A percentile compares a stretch with the other conserved stretches of the same genome.
Conservation (phyloP, 2,113 vertebrate genomes). For the Leptodactylus fuscus region DNA sequence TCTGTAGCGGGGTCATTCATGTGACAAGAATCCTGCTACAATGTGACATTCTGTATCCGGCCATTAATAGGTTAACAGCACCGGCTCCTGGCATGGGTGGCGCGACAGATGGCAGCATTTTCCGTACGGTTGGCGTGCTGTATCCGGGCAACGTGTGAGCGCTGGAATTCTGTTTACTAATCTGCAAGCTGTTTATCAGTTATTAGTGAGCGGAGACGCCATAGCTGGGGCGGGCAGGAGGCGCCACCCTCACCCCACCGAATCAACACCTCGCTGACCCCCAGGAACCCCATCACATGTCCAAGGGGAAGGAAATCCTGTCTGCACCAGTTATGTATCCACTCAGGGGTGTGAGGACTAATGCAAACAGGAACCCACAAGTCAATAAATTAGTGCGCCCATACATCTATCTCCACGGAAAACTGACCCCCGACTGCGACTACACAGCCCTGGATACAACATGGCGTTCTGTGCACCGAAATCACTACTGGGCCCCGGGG, state of each 20-base stretch:
- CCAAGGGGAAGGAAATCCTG: neutral
- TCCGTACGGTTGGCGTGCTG: neutral
- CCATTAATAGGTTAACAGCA: neutral
- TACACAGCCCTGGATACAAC: too few species aligned
- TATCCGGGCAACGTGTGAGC: conserved; percentile 11
- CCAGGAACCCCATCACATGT: neutral
- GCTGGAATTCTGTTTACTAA: conserved; percentile 46
- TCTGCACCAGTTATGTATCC: too few species aligned
- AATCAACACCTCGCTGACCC: neutral
- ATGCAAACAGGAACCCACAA: too few species aligned
- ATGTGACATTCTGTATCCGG: neutral
- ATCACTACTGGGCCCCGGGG: too few species aligned
- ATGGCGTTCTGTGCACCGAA: too few species aligned
- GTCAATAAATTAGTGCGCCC: too few species aligned
- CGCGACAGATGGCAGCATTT: conserved; percentile 28
- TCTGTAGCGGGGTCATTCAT: too few species aligned
- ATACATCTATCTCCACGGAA: too few species aligned
- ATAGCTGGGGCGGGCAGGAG: neutral
- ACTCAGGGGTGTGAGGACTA: too few species aligned
- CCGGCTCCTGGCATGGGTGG: conserved; percentile 9
- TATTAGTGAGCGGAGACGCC: neutral
- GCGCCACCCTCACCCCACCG: neutral
- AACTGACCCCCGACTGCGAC: too few species aligned
- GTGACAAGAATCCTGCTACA: neutral
- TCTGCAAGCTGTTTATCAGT: conserved; percentile 13